Conservation (phyloP, 2,113 vertebrate species). For the Sciurus niger region DNA sequence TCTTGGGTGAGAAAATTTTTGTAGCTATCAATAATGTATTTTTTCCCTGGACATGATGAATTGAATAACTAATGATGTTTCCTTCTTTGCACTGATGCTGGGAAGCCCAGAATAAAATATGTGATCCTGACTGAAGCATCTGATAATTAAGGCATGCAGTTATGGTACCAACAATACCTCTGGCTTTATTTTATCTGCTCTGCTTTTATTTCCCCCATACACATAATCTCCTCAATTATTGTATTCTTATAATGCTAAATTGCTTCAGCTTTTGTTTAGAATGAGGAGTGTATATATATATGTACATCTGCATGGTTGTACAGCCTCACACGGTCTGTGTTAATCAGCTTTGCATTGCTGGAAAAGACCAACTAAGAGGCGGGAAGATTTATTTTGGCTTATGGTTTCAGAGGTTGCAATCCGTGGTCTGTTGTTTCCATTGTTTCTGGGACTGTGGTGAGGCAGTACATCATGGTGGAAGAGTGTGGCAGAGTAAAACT, state of each 20-base stretch:
- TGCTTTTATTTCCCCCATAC: conserved; percentile 55
- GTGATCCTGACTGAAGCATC: background rate
- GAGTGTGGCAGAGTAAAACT: background rate
- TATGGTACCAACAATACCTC: background rate
- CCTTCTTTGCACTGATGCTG: conserved; percentile 24
- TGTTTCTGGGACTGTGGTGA: background rate
- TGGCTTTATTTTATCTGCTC: conserved; percentile 37
- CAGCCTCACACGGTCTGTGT: background rate
- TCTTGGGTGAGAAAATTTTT: background rate
- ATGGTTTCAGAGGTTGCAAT: background rate
- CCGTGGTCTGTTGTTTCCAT: background rate
- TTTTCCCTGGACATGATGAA: conserved; percentile 3
- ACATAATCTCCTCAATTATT: background rate
- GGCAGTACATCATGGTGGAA: background rate
- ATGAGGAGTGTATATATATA: background rate
- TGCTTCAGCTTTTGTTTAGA: conserved; percentile 13
- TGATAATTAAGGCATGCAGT: background rate
- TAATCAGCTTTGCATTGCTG: background rate
- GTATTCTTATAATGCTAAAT: background rate
- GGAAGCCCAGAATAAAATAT: conserved; percentile 50
- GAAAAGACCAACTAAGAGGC: background rate
- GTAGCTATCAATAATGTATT: background rate
- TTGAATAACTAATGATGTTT: conserved; percentile 39
- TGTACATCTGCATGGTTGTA: background rate
- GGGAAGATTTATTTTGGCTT: background rate